phyloP scores from a whole-genome alignment of 2,113 vertebrate species.

The Platichthys stellatus region DNA sequence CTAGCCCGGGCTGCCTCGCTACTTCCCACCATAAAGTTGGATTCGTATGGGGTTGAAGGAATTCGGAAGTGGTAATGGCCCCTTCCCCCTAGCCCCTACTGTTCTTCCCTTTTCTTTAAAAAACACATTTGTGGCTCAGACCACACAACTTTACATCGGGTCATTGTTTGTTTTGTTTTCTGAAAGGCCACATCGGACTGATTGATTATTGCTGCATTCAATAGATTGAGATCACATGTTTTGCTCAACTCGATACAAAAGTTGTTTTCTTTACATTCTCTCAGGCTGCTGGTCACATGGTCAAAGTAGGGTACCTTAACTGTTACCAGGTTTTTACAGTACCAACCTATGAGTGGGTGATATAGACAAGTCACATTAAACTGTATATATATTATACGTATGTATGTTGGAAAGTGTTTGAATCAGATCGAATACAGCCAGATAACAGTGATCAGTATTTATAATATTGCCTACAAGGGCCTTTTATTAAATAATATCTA shows the following conservation, averaged over 20 bases:
- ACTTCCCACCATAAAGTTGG: conserved; percentile 59
- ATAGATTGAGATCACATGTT: not conserved
- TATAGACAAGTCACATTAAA: not conserved
- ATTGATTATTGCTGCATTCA: not conserved
- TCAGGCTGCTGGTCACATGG: conserved; percentile 18
- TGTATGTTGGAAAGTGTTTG: too few relatives aligned
- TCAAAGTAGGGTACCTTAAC: not conserved
- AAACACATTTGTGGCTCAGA: conserved; percentile 17
- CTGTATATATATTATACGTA: not conserved
- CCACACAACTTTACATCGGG: conserved; percentile 12
- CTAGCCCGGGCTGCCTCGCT: conserved; percentile 17
- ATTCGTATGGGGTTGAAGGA: conserved; percentile 73
- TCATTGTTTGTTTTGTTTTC: not conserved
- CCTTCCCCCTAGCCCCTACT: conserved; percentile 62
- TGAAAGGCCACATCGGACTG: not conserved
- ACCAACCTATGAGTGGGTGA: not conserved
- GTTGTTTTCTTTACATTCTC: not conserved
- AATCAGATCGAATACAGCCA: not conserved
- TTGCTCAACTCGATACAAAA: not conserved
- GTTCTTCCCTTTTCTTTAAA: conserved; percentile 29
- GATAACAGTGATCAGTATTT: not conserved
- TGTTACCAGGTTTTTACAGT: not conserved
- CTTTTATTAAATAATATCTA: too few relatives aligned
- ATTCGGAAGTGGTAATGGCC: conserved; percentile 79
- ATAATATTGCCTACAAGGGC: not conserved